These are phyloP conservation scores for Caenorhabditis drosophilae DNA, from an alignment of 2,888 invertebrate genomes.

Conservation along the genomic window DNA sequence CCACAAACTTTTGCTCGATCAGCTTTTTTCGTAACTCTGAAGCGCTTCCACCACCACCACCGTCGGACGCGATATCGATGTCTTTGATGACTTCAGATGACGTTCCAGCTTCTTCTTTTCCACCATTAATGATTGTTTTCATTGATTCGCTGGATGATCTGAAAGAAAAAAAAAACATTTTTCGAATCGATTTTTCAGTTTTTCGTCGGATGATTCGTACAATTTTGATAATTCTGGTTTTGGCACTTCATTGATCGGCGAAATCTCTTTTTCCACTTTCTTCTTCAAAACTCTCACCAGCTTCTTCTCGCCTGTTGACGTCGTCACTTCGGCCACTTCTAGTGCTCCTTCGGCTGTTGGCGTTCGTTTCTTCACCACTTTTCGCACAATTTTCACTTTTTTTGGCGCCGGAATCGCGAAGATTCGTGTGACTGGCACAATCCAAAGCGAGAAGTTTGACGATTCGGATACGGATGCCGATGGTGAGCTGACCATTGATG, in stretches of 20 bases:
- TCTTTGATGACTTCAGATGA: slow-evolving; percentile 2
- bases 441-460: slow-evolving; percentile 49
- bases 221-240: slow-evolving; percentile 23
- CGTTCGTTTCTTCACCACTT: slow-evolving; percentile 51
- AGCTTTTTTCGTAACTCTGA: slow-evolving; percentile 43
- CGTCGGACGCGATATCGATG: neutral
- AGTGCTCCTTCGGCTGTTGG: slow-evolving; percentile 3
- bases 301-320: slow-evolving; percentile 23
- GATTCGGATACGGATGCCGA: slow-evolving; percentile 45
- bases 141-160: slow-evolving; percentile 24
- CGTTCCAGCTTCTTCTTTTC: slow-evolving; percentile 15
- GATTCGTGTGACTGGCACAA: slow-evolving; percentile 52
- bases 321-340: slow-evolving; percentile 6
- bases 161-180: too few relatives aligned
- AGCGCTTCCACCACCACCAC: slow-evolving; percentile 31
- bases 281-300: slow-evolving; percentile 34
- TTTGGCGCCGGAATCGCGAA: slow-evolving; percentile 53
- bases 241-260: slow-evolving; percentile 28
- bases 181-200: too few relatives aligned
- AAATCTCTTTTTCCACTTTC: slow-evolving; percentile 33
- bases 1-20: slow-evolving; percentile 44
- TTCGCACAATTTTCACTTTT: slow-evolving; percentile 53
- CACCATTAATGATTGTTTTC: slow-evolving; percentile 30
- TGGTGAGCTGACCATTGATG: slow-evolving; percentile 46
- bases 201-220: too few relatives aligned